Conservation (phyloP, 2,888 invertebrate species). For the Polydrusus tereticollis region DNA sequence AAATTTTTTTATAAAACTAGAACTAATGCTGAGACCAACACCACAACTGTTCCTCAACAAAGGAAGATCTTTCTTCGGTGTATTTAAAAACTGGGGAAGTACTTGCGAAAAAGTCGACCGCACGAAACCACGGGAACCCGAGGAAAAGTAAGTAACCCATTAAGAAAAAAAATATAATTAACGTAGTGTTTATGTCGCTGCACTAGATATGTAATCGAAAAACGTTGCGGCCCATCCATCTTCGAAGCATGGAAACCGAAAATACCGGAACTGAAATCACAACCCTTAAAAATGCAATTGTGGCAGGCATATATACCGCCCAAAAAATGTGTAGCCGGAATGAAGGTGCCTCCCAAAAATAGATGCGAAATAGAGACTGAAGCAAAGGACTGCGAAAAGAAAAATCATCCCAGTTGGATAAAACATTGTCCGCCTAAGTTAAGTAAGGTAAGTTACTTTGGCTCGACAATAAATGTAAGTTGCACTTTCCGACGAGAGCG, state of each 20-base stretch:
- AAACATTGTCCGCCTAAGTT: constrained; percentile 31
- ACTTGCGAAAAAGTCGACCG: constrained; percentile 18
- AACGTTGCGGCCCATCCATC: constrained; percentile 52
- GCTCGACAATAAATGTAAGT: too few species aligned
- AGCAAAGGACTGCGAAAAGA: constrained; percentile 40
- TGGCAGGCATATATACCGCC: background rate
- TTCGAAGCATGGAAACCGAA: constrained; percentile 57
- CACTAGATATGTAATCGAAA: constrained; percentile 50
- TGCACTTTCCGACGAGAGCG: too few species aligned
- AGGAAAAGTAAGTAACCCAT: constrained; percentile 15
- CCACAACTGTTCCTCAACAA: background rate
- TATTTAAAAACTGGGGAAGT: constrained; percentile 3
- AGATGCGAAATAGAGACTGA: constrained; percentile 38
- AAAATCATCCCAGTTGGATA: constrained; percentile 33
- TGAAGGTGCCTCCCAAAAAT: constrained; percentile 5
- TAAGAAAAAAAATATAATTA: too few species aligned
- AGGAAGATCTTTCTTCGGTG: constrained; percentile 1
- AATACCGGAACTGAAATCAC: constrained; percentile 48
- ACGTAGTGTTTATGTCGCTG: background rate
- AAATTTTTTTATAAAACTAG: constrained; percentile 6
- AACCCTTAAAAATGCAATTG: constrained; percentile 7
- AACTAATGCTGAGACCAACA: constrained; percentile 9
- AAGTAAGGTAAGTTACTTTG: too few species aligned
- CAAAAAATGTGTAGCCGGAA: constrained; percentile 33
- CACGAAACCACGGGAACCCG: background rate